Conservation (phyloP, 2,888 invertebrate species). For the Oxyteleia sp. region DNA sequence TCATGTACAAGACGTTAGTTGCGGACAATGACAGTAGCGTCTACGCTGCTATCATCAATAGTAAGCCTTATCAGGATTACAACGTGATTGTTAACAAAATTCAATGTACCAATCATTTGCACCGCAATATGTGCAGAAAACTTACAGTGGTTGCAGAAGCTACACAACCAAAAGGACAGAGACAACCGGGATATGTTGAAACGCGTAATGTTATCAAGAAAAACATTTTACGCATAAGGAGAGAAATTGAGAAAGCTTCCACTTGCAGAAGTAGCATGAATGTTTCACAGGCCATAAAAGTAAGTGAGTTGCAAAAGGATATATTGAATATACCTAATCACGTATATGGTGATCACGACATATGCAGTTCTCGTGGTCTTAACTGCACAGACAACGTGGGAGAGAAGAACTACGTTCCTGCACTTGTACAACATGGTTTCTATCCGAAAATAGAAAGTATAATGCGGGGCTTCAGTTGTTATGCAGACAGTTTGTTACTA, state of each 20-base stretch:
- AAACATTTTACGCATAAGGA: conserved; percentile 5
- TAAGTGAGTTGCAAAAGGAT: conserved; percentile 20
- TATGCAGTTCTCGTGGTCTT: conserved; percentile 3
- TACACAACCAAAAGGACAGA: conserved; percentile 11
- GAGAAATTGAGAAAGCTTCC: conserved; percentile 8
- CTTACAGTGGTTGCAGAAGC: conserved; percentile 11
- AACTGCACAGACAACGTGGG: not conserved
- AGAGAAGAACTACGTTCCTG: not conserved
- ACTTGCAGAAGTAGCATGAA: not conserved
- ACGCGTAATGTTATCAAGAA: conserved; percentile 9
- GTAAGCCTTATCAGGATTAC: conserved; percentile 73
- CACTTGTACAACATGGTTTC: conserved; percentile 5
- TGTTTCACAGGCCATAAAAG: not conserved
- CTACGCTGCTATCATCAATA: conserved; percentile 76
- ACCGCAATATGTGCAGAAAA: conserved; percentile 37
- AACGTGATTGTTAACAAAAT: conserved; percentile 30
- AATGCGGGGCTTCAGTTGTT: conserved; percentile 8
- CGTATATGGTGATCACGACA: conserved; percentile 52
- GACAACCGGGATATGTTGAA: conserved; percentile 21
- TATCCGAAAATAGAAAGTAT: conserved; percentile 3
- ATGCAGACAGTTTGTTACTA: conserved; percentile 36
- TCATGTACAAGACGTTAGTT: conserved; percentile 63
- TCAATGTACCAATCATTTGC: conserved; percentile 31
- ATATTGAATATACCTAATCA: conserved; percentile 48
- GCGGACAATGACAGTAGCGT: conserved; percentile 82